Evolutionary conservation across 64 coral and sea anemone genomes (phyloP).

Genomic region (Porites australiensis): DNA sequence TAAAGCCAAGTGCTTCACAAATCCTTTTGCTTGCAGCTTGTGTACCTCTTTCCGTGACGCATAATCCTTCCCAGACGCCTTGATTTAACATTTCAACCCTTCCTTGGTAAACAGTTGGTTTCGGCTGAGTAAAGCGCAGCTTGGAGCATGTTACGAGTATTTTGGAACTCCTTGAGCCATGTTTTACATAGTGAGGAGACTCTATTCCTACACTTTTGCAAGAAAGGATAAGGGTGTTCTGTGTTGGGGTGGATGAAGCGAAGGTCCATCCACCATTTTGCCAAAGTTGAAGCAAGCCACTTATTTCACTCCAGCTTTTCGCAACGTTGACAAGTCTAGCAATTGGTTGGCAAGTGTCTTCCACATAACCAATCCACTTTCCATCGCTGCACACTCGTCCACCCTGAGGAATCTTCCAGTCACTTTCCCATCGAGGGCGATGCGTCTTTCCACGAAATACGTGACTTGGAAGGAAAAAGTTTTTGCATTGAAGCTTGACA

Average conservation of each 20-base stretch:
- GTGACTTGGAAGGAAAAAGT: slow-evolving; percentile 21
- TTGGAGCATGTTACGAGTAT: slow-evolving; percentile 5
- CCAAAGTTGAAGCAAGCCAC: slow-evolving; percentile 1
- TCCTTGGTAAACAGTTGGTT: slow-evolving; percentile 23
- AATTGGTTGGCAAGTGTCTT: slow-evolving; percentile 21
- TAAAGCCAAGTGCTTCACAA: slow-evolving; percentile 9
- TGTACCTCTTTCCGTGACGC: not conserved
- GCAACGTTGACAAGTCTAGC: not conserved
- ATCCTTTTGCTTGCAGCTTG: not conserved
- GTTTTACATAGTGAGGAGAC: not conserved
- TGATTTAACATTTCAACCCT: slow-evolving; percentile 28
- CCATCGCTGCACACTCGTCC: slow-evolving; percentile 52
- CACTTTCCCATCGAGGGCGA: slow-evolving; percentile 57
- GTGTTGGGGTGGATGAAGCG: not conserved
- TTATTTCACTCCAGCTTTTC: slow-evolving; percentile 17
- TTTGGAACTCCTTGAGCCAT: not conserved
- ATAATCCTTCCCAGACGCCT: slow-evolving; percentile 17
- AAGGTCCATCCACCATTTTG: not conserved
- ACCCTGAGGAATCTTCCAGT: slow-evolving; percentile 52
- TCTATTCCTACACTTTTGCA: not conserved
- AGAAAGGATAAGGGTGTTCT: not conserved
- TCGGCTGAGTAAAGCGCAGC: slow-evolving; percentile 10
- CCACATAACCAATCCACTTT: slow-evolving; percentile 48
- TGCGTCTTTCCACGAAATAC: not conserved
- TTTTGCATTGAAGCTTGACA: slow-evolving; percentile 34